Conservation (phyloP, 2,888 invertebrate genomes). For the Rhogogaster chlorosoma region DNA sequence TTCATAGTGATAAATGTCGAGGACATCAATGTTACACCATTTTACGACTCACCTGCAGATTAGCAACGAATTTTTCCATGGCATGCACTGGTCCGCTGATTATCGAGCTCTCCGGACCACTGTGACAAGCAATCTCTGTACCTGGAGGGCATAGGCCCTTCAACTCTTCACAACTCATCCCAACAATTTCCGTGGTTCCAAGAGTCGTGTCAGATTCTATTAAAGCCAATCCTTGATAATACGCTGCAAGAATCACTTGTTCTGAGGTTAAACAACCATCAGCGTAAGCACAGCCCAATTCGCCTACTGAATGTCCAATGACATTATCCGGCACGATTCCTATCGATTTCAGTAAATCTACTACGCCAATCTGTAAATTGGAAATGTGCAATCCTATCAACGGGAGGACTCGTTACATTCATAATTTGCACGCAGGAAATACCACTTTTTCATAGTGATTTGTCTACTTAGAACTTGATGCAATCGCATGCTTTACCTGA, state of each 20-base stretch:
- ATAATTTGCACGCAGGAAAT: conserved; percentile 37
- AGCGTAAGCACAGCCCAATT: conserved; percentile 94
- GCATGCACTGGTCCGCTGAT: conserved; percentile 91
- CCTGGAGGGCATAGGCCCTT: conserved; percentile 85
- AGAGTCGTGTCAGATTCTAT: conserved; percentile 84
- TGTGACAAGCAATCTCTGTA: conserved; percentile 93
- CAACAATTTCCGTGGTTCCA: conserved; percentile 95
- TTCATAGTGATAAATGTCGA: too few species aligned
- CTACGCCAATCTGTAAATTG: conserved; percentile 80
- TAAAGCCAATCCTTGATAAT: conserved; percentile 89
- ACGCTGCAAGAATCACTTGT: conserved; percentile 91
- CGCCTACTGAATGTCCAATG: conserved; percentile 87
- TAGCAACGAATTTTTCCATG: conserved; percentile 83
- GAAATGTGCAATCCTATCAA: not conserved
- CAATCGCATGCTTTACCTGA: conserved; percentile 70
- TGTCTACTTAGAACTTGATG: conserved; percentile 38
- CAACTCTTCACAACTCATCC: conserved; percentile 82
- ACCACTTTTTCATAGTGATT: not conserved
- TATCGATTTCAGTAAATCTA: conserved; percentile 82
- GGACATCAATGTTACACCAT: too few species aligned
- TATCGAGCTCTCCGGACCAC: conserved; percentile 91
- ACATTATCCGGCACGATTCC: conserved; percentile 87
- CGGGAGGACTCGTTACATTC: not conserved
- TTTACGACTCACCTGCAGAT: conserved; percentile 76
- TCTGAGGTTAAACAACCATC: conserved; percentile 93